Evolutionary conservation across 2,797 vertebrate species (phyloP), one percentile per base, ranked within the genome.

Genomic region (Cryptoprocta ferox): DNA sequence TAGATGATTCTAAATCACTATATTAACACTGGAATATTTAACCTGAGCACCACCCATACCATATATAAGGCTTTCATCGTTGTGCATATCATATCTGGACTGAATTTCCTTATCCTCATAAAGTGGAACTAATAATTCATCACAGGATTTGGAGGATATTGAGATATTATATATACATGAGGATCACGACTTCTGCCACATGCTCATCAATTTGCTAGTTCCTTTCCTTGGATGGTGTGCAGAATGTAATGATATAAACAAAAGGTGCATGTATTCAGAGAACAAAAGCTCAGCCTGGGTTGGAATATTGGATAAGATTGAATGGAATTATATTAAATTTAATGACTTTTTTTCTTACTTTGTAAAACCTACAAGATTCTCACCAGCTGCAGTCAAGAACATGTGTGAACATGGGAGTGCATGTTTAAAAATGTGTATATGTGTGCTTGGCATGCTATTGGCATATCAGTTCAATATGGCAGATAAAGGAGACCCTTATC

Each of bases 371-470:
- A 28, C 7, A 24, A 12, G 16, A 61, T 70, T 91, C 30, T 63
- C 18, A 42, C 4, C 21, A 53, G 13, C 32, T 71, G 53, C 79
- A 28, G 42, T 19, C 11, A 92, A 82, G 50, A 75, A 32, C 35
- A 37, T 35, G 3, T 30, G 5, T 37, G 3, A n/a, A 10, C 11
- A 4, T 3, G 2, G 66, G 59, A 32, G 9, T 71, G 6, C 2
- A 4, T 66, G 26, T 21, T 50, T 35, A 53, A 59, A 8, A 19
- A 0, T 5, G 21, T 28, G 39, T 37, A 15, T 19, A 0, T 30
- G 42, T 48, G 37, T 37, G 15, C 13, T 11, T 32, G n/a, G 12
- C 6, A 24, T 18, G 24, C 11, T 48, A 3, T 30, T 48, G 35
- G 12, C 4, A 12, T 0, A 28, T 53, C n/a, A 37, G 9, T 35